Evolutionary conservation across 2,888 invertebrate genomes (phyloP).

Genomic region (Parascotia fuliginaria): DNA sequence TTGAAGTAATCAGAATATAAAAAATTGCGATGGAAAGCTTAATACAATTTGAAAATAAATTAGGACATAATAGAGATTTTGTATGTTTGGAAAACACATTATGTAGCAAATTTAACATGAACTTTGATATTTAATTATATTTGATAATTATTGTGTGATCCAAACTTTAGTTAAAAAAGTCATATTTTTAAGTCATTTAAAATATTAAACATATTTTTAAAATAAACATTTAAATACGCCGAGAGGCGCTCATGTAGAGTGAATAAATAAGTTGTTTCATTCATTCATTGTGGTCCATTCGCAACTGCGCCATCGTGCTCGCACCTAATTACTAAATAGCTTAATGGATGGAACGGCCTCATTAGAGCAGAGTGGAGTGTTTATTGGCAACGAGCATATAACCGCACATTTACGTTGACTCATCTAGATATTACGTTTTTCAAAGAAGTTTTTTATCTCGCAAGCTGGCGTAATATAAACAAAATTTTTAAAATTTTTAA

Average conservation of each 20-base stretch:
- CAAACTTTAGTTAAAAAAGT: no score
- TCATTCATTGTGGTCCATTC: constrained; percentile 60
- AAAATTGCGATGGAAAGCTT: no score
- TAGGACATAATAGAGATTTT: no score
- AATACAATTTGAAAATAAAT: no score
- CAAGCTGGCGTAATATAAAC: neutral
- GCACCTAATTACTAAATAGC: constrained; percentile 79
- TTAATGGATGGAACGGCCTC: constrained; percentile 73
- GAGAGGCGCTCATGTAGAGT: constrained; percentile 43
- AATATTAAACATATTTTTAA: neutral
- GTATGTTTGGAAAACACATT: no score
- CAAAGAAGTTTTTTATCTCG: constrained; percentile 23
- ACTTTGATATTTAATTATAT: no score
- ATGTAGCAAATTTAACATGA: no score
- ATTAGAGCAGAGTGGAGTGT: constrained; percentile 65
- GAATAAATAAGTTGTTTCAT: constrained; percentile 54
- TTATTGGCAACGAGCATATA: constrained; percentile 37
- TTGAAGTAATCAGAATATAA: no score
- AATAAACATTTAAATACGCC: constrained; percentile 45
- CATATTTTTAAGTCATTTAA: no score
- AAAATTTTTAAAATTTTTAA: neutral
- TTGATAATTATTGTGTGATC: no score
- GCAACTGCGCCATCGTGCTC: constrained; percentile 52
- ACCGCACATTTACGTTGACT: constrained; percentile 32
- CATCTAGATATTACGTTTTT: constrained; percentile 32